phyloP scores from a whole-genome alignment of 2,888 invertebrate species.

The Cepaea hortensis region DNA sequence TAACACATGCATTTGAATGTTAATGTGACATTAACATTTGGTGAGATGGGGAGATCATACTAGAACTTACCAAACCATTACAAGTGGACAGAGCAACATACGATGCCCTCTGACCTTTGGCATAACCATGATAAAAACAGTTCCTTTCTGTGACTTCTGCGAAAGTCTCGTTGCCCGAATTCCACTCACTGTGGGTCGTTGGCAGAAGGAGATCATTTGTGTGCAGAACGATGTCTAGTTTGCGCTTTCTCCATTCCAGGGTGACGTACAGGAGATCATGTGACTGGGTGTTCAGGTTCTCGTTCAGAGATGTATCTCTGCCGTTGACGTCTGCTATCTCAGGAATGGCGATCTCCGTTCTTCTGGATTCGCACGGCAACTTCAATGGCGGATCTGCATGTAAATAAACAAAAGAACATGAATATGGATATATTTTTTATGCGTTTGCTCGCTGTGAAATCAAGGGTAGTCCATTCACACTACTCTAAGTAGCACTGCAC shows the following conservation, averaged over 20 bases:
- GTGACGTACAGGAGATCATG: slow-evolving; percentile 39
- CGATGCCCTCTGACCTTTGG: slow-evolving; percentile 66
- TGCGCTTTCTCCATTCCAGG: slow-evolving; percentile 50
- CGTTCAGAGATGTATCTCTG: background rate
- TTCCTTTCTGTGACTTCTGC: slow-evolving; percentile 56
- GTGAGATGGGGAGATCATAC: too few species aligned
- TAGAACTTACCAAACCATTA: slow-evolving; percentile 54
- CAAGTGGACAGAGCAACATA: slow-evolving; percentile 57
- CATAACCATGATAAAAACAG: slow-evolving; percentile 79
- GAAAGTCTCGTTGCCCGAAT: slow-evolving; percentile 56
- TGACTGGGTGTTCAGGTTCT: background rate
- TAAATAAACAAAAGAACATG: background rate
- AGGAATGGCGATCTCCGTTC: slow-evolving; percentile 50
- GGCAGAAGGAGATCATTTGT: slow-evolving; percentile 48
- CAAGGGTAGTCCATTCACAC: too few species aligned
- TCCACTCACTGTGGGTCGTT: slow-evolving; percentile 54
- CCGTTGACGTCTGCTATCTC: background rate
- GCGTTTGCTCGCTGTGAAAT: too few species aligned
- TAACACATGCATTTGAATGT: too few species aligned
- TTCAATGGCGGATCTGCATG: slow-evolving; percentile 44
- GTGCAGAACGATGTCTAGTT: slow-evolving; percentile 44
- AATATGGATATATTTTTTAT: too few species aligned
- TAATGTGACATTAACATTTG: too few species aligned
- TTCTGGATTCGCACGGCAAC: slow-evolving; percentile 45
- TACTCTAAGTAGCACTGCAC: too few species aligned